Percentiles rank a stretch among this genome's conserved stretches.
These are phyloP conservation scores for Bugulina stolonifera DNA, from an alignment of 2,888 invertebrate species.

Conservation along the genomic window DNA sequence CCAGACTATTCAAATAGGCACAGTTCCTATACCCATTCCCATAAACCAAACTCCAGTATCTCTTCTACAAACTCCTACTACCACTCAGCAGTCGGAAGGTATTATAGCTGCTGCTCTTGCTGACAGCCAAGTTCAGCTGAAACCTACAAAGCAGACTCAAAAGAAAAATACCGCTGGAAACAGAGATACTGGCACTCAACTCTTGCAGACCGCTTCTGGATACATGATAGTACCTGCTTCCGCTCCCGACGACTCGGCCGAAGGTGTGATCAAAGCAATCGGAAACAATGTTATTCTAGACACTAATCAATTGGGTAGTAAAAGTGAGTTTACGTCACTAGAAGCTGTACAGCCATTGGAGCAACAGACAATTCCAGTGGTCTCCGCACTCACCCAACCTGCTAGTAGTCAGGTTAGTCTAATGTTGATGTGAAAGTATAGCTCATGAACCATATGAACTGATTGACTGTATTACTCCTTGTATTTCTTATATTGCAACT, in stretches of 20 bases:
- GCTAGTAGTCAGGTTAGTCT: no score
- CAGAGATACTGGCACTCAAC: neutral
- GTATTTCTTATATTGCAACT: no score
- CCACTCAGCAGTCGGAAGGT: constrained; percentile 15
- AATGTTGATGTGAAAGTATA: no score
- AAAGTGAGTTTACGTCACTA: neutral
- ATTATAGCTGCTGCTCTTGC: constrained; percentile 52
- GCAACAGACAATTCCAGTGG: neutral
- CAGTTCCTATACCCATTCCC: constrained; percentile 57
- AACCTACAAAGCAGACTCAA: constrained; percentile 26
- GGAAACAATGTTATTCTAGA: neutral
- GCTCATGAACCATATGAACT: no score
- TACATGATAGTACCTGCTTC: constrained; percentile 7
- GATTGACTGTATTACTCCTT: no score
- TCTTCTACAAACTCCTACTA: neutral
- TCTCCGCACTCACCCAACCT: neutral
- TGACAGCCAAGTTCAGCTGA: constrained; percentile 59
- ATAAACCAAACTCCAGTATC: neutral
- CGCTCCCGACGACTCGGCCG: neutral
- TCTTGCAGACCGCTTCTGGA: neutral
- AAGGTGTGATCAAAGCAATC: neutral
- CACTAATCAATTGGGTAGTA: neutral
- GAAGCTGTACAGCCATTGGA: neutral
- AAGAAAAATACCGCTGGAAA: neutral
- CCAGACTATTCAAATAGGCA: constrained; percentile 79